Evolutionary conservation across 2,888 invertebrate genomes (phyloP).

Genomic region (Melipona bicolor): DNA sequence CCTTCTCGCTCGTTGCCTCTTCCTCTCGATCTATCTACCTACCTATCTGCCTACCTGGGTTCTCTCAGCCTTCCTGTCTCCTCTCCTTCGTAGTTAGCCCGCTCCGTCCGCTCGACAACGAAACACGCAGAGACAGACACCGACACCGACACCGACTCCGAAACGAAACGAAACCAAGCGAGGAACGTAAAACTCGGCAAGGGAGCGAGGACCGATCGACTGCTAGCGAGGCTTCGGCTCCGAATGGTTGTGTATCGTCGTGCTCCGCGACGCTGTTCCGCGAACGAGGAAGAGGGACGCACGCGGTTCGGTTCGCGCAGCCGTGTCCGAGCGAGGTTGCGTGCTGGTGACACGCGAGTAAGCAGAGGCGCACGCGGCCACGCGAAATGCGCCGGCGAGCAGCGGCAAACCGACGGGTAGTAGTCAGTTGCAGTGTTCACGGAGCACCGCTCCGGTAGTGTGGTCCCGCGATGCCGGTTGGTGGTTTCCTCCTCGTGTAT

Average conservation of each 20-base stretch:
- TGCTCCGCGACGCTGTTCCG: slow-evolving; percentile 7
- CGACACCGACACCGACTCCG: slow-evolving; percentile 16
- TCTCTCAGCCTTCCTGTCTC: slow-evolving; percentile 18
- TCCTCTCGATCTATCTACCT: slow-evolving; percentile 20
- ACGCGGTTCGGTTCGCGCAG: neutral
- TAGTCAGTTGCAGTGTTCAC: slow-evolving; percentile 35
- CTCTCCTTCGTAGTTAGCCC: slow-evolving; percentile 27
- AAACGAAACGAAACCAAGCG: neutral
- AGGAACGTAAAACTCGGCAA: too few species aligned
- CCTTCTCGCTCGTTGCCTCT: slow-evolving; percentile 15
- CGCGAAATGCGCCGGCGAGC: slow-evolving; percentile 41
- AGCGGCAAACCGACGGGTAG: neutral
- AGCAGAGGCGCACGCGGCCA: slow-evolving; percentile 27
- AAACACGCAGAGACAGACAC: neutral
- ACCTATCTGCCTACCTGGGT: slow-evolving; percentile 10
- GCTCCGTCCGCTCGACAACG: slow-evolving; percentile 61
- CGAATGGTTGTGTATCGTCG: neutral
- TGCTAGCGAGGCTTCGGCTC: neutral
- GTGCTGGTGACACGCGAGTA: slow-evolving; percentile 29
- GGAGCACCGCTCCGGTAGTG: slow-evolving; percentile 35
- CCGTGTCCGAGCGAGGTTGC: slow-evolving; percentile 9
- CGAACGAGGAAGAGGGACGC: slow-evolving; percentile 9
- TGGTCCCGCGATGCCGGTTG: slow-evolving; percentile 50
- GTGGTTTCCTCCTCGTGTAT: slow-evolving; percentile 49
- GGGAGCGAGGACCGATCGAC: too few species aligned